These are phyloP conservation scores for Cactoblastis cactorum DNA, from an alignment of 2,888 invertebrate genomes.

Conservation along the genomic window DNA sequence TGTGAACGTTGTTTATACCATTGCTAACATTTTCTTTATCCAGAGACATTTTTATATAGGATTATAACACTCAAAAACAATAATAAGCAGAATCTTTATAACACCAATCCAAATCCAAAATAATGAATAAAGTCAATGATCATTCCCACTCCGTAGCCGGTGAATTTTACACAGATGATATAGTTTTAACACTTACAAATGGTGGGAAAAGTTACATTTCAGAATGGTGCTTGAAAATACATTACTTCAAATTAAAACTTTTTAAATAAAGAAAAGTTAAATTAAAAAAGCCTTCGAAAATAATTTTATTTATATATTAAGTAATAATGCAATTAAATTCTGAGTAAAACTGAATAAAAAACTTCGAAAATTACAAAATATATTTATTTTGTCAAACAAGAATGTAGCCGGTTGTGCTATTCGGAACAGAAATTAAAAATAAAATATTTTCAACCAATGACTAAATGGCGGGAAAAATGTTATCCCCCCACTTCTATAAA, in stretches of 20 bases:
- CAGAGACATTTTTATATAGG: conserved; percentile 40
- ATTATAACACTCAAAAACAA: neutral
- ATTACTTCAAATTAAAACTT: no score
- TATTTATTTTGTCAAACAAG: neutral
- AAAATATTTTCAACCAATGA: conserved; percentile 15
- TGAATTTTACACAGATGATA: no score
- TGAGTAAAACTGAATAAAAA: no score
- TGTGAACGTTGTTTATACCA: conserved; percentile 59
- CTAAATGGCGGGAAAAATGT: neutral
- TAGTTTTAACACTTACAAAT: neutral
- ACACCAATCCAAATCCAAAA: no score
- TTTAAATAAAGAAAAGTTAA: no score
- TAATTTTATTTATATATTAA: no score
- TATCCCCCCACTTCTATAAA: neutral
- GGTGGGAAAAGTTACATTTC: conserved; percentile 13
- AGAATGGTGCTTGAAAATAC: neutral
- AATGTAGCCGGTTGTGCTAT: neutral
- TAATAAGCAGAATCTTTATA: no score
- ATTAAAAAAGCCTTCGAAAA: no score
- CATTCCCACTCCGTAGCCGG: no score
- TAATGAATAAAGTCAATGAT: no score
- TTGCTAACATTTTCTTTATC: conserved; percentile 67
- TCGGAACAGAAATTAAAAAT: conserved; percentile 7
- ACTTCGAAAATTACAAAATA: no score
- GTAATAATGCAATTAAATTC: no score